phyloP scores from a whole-genome alignment of 2,888 invertebrate genomes.

The Ophonus ardosiacus region DNA sequence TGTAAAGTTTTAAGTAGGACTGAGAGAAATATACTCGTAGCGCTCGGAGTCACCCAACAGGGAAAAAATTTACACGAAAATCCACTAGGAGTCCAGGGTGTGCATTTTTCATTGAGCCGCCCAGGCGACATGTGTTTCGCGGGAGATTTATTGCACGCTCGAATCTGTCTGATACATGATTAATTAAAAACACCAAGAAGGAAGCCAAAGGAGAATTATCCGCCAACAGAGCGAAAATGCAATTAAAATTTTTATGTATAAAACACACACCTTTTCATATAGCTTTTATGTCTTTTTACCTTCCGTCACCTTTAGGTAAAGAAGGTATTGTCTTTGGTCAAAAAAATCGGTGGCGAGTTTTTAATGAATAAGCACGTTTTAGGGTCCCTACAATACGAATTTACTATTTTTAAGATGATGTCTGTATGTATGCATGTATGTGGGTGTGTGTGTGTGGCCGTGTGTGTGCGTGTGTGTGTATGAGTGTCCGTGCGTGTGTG shows the following conservation, averaged over 20 bases:
- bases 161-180: constrained; percentile 56
- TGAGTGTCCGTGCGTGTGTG: too few relatives aligned
- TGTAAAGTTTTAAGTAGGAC: constrained; percentile 50
- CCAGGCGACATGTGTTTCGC: constrained; percentile 47
- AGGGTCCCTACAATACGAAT: too few relatives aligned
- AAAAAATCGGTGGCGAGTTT: too few relatives aligned
- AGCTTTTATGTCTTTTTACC: background rate
- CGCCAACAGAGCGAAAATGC: background rate
- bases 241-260: background rate
- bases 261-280: background rate
- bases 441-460: too few relatives aligned
- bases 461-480: too few relatives aligned
- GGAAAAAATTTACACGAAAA: constrained; percentile 58
- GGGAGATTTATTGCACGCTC: constrained; percentile 53
- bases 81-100: constrained; percentile 49
- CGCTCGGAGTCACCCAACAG: background rate
- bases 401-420: too few relatives aligned
- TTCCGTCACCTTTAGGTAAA: too few relatives aligned
- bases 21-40: constrained; percentile 40
- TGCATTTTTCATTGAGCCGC: constrained; percentile 57
- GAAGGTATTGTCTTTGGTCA: too few relatives aligned
- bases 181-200: constrained; percentile 31
- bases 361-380: too few relatives aligned
- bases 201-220: constrained; percentile 23
- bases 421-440: too few relatives aligned